A percentile compares a stretch with the other conserved stretches of the same genome.
Evolutionary conservation across 2,888 invertebrate genomes (phyloP).

Genomic region (Bugula neritina): DNA sequence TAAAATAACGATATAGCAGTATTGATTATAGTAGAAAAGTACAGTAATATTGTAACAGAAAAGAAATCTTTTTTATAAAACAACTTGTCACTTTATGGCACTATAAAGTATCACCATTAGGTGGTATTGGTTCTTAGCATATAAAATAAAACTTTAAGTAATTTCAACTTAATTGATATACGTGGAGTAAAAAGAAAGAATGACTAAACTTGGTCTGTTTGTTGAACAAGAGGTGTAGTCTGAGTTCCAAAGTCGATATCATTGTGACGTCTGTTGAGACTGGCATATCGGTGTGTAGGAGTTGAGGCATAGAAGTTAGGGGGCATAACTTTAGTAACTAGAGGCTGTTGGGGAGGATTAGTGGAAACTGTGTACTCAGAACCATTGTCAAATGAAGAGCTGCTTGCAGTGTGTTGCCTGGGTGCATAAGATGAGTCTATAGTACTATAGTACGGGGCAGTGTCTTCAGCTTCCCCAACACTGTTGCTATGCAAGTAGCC

Average conservation of each 20-base stretch:
- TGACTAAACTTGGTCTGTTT: conserved; percentile 15
- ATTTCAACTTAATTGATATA: no score
- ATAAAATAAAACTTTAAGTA: no score
- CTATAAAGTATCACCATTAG: no score
- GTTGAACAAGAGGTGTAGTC: conserved; percentile 7
- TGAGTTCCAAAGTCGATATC: conserved; percentile 14
- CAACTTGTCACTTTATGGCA: no score
- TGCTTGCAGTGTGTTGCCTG: not conserved
- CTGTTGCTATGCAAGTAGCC: not conserved
- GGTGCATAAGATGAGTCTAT: conserved; percentile 22
- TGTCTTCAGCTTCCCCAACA: not conserved
- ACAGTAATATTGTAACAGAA: no score
- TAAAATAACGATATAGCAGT: no score
- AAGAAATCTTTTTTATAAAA: no score
- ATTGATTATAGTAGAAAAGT: no score
- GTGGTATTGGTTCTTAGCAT: no score
- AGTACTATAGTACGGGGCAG: conserved; percentile 16
- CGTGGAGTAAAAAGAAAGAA: not conserved
- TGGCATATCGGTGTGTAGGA: conserved; percentile 17
- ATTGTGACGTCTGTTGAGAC: conserved; percentile 12
- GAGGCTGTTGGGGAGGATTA: not conserved
- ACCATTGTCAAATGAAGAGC: conserved; percentile 23
- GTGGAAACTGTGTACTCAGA: conserved; percentile 17
- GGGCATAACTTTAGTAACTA: not conserved
- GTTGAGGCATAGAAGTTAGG: not conserved